A percentile compares a stretch with the other conserved stretches of the same genome.
These are phyloP conservation scores for Clanis bilineata DNA, from an alignment of 2,888 invertebrate species.

Conservation along the genomic window DNA sequence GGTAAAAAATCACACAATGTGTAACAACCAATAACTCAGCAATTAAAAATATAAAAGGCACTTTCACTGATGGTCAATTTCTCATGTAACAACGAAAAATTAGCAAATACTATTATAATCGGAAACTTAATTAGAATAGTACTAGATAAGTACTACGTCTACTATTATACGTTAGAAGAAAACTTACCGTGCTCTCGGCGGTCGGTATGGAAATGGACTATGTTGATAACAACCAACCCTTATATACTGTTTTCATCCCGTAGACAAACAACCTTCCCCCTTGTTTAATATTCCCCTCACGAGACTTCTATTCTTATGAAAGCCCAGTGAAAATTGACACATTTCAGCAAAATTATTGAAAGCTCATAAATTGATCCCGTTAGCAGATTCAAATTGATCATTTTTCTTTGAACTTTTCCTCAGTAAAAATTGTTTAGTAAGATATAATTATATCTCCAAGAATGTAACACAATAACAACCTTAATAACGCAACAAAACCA, in stretches of 20 bases:
- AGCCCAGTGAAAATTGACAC: slow-evolving; percentile 68
- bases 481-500: background rate
- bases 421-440: background rate
- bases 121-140: background rate
- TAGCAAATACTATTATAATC: no score
- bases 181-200: slow-evolving; percentile 7
- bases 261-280: slow-evolving; percentile 63
- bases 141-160: no score
- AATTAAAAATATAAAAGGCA: no score
- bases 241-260: slow-evolving; percentile 54
- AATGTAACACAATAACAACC: background rate
- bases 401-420: slow-evolving; percentile 21
- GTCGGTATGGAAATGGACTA: slow-evolving; percentile 41
- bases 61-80: no score
- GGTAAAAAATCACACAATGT: no score
- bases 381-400: slow-evolving; percentile 31
- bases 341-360: slow-evolving; percentile 63
- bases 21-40: no score
- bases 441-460: background rate
- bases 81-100: no score
- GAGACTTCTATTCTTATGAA: slow-evolving; percentile 46
- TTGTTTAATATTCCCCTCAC: slow-evolving; percentile 77
- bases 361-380: slow-evolving; percentile 55
- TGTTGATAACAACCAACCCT: slow-evolving; percentile 37
- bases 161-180: background rate